Conservation (phyloP, 1,140 invertebrate species). For the Nebria ingens region DNA sequence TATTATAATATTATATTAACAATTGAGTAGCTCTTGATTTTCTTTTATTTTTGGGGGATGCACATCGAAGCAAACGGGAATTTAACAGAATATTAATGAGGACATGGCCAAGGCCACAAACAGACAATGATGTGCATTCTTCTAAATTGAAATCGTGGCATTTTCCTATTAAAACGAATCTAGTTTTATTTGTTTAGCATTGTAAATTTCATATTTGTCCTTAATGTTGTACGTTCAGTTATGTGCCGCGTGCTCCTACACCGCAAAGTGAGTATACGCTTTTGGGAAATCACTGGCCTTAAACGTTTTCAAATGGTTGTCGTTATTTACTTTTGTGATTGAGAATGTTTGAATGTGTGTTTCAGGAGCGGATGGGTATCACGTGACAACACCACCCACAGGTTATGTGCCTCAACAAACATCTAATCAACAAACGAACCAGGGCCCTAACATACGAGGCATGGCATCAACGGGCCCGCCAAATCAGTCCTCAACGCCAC, state of each 20-base stretch:
- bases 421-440: slow-evolving; percentile 25
- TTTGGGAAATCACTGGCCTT: background rate
- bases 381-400: slow-evolving; percentile 16
- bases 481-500: slow-evolving; percentile 32
- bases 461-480: slow-evolving; percentile 28
- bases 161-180: no score
- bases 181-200: no score
- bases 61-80: no score
- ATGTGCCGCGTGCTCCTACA: slow-evolving; percentile 1
- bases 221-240: slow-evolving; percentile 11
- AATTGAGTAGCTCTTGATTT: no score
- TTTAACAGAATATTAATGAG: no score
- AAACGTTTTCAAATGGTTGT: background rate
- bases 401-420: slow-evolving; percentile 19
- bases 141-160: no score
- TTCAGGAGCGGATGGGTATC: slow-evolving; percentile 22
- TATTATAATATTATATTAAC: no score
- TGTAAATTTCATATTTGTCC: background rate
- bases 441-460: slow-evolving; percentile 24
- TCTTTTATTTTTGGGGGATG: no score
- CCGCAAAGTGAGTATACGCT: background rate
- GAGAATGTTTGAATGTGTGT: slow-evolving; percentile 13
- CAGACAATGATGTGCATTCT: no score
- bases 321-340: background rate
- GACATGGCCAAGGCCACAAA: no score